Evolutionary conservation across 2,888 invertebrate genomes (phyloP), one percentile per base, ranked within the genome.

Genomic region (Bimastos eiseni): DNA sequence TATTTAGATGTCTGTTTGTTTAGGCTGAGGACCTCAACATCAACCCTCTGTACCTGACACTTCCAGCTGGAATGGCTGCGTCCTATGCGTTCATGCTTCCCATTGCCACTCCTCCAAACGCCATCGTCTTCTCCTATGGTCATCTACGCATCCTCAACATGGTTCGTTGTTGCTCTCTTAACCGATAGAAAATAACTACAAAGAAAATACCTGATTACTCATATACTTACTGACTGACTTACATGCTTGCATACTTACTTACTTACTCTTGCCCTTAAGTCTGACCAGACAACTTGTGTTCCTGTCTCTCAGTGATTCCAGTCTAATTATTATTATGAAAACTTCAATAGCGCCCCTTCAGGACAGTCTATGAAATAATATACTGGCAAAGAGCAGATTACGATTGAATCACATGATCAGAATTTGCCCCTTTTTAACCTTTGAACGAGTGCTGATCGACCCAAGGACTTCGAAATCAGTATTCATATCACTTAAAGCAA

Each of bases 51-150:
- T 91, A 92, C 49, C 91, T 92, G 36, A 92, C 91, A 91, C 37
- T 92, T 30, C 91, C 92, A 11, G 91, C 91, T 38, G 91, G 91
- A 13, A 83, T 91, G 88, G 92, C 92, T n/a, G 91, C 91, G 17
- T 90, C 92, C 41, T 91, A 83, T 86, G 92, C 92, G n/a, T 91
- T 91, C 84, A 91, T 91, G 91, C 91, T 92, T 30, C 92, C 91
- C 5, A 90, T 90, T 86, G 92, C 91, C 30, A 92, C 92, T 37
- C 91, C 91, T 33, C 92, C 91, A 5, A 92, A 92, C 84, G 91
- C 92, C 19, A 91, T 92, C 89, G 91, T 91, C 83, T 92, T 91
- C 88, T 91, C 92, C 17, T 90, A 88, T 70, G 92, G 92, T 6
- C 90, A 92, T 90, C 91, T 92, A n/a, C 90, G 83, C 55, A 91